Evolutionary conservation across 1,140 invertebrate genomes (phyloP).

Genomic region (Metopolophium dirhodum): DNA sequence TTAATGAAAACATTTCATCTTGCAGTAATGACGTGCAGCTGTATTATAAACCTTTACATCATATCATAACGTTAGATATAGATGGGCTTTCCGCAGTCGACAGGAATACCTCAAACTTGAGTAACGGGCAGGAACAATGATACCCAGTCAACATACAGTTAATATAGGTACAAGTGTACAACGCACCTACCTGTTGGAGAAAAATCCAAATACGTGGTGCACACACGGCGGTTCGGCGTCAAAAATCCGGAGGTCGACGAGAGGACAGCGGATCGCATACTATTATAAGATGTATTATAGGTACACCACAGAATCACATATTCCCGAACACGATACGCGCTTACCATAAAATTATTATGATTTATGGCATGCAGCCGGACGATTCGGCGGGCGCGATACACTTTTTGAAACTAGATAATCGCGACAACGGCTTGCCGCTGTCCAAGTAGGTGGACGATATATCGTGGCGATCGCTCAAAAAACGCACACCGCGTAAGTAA

Average conservation of each 20-base stretch:
- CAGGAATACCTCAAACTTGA: not conserved
- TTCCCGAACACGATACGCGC: not conserved
- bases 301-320: not conserved
- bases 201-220: not conserved
- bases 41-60: too few species aligned
- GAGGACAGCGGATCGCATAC: not conserved
- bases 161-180: not conserved
- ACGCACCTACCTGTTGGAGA: not conserved
- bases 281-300: not conserved
- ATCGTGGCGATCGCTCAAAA: not conserved
- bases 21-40: not conserved
- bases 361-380: not conserved
- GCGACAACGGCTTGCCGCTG: not conserved
- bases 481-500: not conserved
- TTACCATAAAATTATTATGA: not conserved
- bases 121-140: not conserved
- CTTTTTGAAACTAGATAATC: not conserved
- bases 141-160: too few species aligned
- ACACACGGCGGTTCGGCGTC: not conserved
- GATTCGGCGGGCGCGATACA: not conserved
- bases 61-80: too few species aligned
- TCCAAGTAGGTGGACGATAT: not conserved
- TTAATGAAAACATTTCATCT: not conserved
- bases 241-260: not conserved
- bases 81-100: not conserved